Evolutionary conservation across 2,113 vertebrate species (phyloP).

Genomic region (Toxotes jaculatrix): DNA sequence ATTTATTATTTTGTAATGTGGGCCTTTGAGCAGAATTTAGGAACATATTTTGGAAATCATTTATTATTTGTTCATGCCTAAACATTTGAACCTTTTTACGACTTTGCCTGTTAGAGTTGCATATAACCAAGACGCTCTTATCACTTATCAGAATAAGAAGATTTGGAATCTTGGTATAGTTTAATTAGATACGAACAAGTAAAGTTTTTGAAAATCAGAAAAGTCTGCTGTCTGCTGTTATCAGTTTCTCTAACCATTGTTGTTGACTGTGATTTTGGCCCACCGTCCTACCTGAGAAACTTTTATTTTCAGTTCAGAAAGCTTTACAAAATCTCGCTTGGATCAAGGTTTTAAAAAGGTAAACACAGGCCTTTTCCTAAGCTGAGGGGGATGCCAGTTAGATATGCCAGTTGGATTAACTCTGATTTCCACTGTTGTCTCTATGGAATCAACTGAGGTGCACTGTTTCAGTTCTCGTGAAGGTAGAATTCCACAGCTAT

Average conservation of each 20-base stretch:
- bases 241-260: neutral
- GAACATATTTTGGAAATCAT: neutral
- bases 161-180: neutral
- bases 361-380: neutral
- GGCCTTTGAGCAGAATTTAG: neutral
- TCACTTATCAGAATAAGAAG: neutral
- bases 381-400: neutral
- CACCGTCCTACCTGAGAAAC: neutral
- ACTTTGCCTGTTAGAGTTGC: neutral
- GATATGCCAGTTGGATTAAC: neutral
- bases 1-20: neutral
- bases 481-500: slow-evolving; percentile 47
- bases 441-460: slow-evolving; percentile 33
- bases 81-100: neutral
- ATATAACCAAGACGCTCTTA: neutral
- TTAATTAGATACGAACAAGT: neutral
- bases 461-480: slow-evolving; percentile 24
- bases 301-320: neutral
- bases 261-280: neutral
- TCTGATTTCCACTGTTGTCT: slow-evolving; percentile 28
- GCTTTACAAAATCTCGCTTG: neutral
- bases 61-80: neutral
- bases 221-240: neutral
- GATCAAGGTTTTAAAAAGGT: neutral
- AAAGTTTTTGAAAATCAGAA: neutral